These are phyloP conservation scores for Terebella lapidaria DNA, from an alignment of 2,888 invertebrate genomes.

Conservation along the genomic window DNA sequence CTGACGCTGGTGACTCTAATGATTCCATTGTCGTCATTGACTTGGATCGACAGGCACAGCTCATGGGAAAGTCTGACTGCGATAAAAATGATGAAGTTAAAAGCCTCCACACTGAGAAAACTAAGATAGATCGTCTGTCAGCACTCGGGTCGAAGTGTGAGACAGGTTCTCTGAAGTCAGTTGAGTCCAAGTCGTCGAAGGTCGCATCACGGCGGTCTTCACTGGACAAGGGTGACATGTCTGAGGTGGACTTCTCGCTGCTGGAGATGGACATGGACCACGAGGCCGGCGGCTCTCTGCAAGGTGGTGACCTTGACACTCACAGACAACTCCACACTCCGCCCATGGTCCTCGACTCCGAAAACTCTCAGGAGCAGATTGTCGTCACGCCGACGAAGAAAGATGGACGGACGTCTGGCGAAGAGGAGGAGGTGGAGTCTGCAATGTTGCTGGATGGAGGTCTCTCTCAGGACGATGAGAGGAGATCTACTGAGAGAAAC, in stretches of 20 bases:
- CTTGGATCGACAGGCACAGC: too few species aligned
- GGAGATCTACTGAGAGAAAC: background rate
- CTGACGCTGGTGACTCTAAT: too few species aligned
- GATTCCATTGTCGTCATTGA: too few species aligned
- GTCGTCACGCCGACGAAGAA: background rate
- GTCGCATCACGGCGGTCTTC: background rate
- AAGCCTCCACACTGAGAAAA: too few species aligned
- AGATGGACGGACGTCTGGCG: background rate
- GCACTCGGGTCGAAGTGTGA: too few species aligned
- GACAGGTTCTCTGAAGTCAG: too few species aligned
- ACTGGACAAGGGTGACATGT: background rate
- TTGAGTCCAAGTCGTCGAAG: too few species aligned
- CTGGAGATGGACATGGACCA: conserved; percentile 1
- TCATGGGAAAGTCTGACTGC: too few species aligned
- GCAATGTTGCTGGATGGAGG: background rate
- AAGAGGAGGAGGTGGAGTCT: background rate
- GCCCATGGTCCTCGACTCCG: background rate
- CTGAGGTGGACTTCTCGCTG: conserved; percentile 1
- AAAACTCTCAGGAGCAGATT: background rate
- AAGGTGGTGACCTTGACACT: background rate
- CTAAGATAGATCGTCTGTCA: too few species aligned
- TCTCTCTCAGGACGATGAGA: background rate
- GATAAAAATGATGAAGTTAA: too few species aligned
- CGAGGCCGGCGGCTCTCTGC: background rate
- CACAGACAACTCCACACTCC: background rate